Evolutionary conservation across 2,888 invertebrate genomes (phyloP).

Genomic region (Bembecia ichneumoniformis): DNA sequence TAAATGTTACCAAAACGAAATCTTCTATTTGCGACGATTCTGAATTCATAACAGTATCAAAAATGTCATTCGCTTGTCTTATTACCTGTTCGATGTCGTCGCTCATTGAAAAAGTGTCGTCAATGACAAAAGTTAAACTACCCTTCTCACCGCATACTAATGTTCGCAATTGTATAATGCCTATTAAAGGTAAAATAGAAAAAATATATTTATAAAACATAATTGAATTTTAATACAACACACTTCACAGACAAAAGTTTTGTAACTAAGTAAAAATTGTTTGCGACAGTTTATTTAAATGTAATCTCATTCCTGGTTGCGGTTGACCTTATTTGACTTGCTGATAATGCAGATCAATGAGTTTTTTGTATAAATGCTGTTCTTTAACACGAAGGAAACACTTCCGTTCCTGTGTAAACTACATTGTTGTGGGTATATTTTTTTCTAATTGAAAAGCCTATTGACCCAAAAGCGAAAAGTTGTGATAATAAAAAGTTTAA

Average conservation of each 20-base stretch:
- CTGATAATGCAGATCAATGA: background rate
- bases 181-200: background rate
- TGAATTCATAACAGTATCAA: constrained; percentile 33
- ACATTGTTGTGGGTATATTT: too few species aligned
- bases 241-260: constrained; percentile 2
- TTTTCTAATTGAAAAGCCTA: too few species aligned
- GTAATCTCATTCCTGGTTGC: background rate
- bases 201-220: background rate
- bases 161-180: constrained; percentile 3
- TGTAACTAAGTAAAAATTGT: constrained; percentile 2
- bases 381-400: too few species aligned
- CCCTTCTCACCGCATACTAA: constrained; percentile 20
- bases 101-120: constrained; percentile 40
- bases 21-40: constrained; percentile 38
- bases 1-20: constrained; percentile 45
- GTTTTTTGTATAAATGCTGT: too few species aligned
- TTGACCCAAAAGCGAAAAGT: too few species aligned
- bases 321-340: background rate
- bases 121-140: constrained; percentile 46
- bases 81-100: constrained; percentile 39
- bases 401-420: too few species aligned
- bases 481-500: too few species aligned
- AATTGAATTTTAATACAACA: background rate
- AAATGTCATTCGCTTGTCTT: constrained; percentile 26
- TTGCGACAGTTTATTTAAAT: constrained; percentile 1